Base-by-base conservation (phyloP, 2,113 vertebrate species). In the Nothoprocta pentlandii region DNA sequence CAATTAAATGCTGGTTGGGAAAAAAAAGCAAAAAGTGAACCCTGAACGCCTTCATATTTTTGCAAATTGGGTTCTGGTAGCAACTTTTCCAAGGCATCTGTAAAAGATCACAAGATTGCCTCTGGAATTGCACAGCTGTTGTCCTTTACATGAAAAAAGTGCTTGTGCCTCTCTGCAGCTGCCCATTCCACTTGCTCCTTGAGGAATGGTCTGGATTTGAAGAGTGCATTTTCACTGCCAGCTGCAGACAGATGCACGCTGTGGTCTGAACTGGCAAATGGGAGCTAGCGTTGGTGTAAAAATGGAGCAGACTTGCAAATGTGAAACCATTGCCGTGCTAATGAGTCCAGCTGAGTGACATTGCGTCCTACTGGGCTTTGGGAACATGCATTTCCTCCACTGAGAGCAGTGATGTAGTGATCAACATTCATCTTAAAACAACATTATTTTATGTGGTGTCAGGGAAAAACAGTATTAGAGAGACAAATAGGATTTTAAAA, bases 271-370 rank as follows among this genome's bases (percentile, higher is more conserved):
- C 79, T 66, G 49, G 25, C 34, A 53, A 28, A 21, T 16, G 36
- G 54, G 67, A 85, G 67, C 53, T 80, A 53, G 63, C 47, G 69
- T 87, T 70, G 63, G 54, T 41, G 71, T 16, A 9, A 61, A 80
- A 91, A 75, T 8, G 9, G n/a, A 10, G 49, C 68, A 46, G 68
- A 59, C 36, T 63, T n/a, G 84, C 54, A 92, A 94, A 96, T 67
- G 36, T 64, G 85, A 70, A 90, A 36, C 41, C 62, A 12, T 69
- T 90, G 80, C 77, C 90, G 47, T 49, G 39, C 42, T 94, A 93
- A 96, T 94, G 94, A 86, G 66, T 92, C 89, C 95, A 90, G 73
- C 88, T 94, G 92, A 78, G 91, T 68, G 73, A 96, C 94, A 68
- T 47, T 16, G 47, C 79, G 83, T 80, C 86, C 77, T 90, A 36